A percentile compares a stretch with the other conserved stretches of the same genome.
Conservation (phyloP, 2,113 vertebrate genomes). For the Charina bottae region DNA sequence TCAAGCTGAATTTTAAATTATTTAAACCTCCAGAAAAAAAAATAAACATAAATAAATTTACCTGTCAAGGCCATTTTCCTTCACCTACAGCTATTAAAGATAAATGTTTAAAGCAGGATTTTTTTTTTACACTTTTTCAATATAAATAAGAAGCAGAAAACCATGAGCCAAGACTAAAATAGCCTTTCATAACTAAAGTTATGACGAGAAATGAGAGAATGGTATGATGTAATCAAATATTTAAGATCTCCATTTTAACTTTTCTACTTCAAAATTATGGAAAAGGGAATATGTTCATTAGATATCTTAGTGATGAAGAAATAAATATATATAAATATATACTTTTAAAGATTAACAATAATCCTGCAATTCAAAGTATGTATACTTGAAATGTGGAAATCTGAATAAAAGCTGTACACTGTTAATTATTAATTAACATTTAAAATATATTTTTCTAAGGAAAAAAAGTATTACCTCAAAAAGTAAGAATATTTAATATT, state of each 20-base stretch:
- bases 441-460: neutral
- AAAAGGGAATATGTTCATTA: conserved; percentile 14
- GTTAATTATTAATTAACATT: neutral
- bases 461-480: neutral
- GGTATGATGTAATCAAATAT: conserved; percentile 43
- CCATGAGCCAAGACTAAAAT: conserved; percentile 40
- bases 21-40: conserved; percentile 59
- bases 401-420: neutral
- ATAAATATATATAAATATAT: conserved; percentile 1
- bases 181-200: conserved; percentile 52
- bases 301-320: conserved; percentile 23
- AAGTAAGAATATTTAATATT: conserved; percentile 7
- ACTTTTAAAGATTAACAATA: neutral
- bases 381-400: neutral
- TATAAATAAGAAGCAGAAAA: conserved; percentile 67
- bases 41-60: conserved; percentile 72
- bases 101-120: conserved; percentile 74
- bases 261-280: conserved; percentile 30
- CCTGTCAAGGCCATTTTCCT: conserved; percentile 76
- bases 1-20: conserved; percentile 65
- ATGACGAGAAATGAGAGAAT: conserved; percentile 41
- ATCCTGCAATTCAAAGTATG: neutral
- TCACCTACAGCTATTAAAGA: conserved; percentile 76
- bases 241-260: conserved; percentile 5
- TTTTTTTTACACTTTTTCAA: conserved; percentile 69